Evolutionary conservation across 2,113 vertebrate genomes (phyloP).

Genomic region (Ahaetulla prasina): DNA sequence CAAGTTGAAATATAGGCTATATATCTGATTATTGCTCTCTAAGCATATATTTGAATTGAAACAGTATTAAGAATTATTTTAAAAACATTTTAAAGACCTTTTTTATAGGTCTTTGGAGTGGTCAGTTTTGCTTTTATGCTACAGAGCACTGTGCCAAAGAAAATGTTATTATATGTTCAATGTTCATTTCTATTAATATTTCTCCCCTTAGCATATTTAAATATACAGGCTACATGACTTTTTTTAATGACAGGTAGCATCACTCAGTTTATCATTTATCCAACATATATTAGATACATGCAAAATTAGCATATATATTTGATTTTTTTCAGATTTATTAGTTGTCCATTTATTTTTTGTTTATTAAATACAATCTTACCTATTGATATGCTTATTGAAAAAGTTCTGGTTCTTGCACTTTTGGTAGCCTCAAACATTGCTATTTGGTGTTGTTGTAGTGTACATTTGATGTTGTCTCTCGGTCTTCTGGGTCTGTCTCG

Average conservation of each 20-base stretch:
- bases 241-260: neutral
- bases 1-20: slow-evolving; percentile 34
- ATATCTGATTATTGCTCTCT: slow-evolving; percentile 21
- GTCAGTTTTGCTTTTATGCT: slow-evolving; percentile 10
- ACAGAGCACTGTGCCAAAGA: neutral
- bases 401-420: neutral
- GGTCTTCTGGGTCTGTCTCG: too few relatives aligned
- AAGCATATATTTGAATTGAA: slow-evolving; percentile 18
- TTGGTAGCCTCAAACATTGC: too few relatives aligned
- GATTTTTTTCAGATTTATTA: neutral
- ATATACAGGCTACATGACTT: neutral
- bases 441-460: too few relatives aligned
- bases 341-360: neutral
- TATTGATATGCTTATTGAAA: neutral
- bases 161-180: neutral
- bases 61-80: neutral
- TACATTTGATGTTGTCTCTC: too few relatives aligned
- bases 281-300: neutral
- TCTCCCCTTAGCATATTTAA: neutral
- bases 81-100: neutral
- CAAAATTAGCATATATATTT: neutral
- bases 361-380: neutral
- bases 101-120: neutral
- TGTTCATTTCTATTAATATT: neutral
- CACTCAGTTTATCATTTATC: neutral